Evolutionary conservation across 2,888 invertebrate species (phyloP).

Genomic region (Pediacus dermestoides): DNA sequence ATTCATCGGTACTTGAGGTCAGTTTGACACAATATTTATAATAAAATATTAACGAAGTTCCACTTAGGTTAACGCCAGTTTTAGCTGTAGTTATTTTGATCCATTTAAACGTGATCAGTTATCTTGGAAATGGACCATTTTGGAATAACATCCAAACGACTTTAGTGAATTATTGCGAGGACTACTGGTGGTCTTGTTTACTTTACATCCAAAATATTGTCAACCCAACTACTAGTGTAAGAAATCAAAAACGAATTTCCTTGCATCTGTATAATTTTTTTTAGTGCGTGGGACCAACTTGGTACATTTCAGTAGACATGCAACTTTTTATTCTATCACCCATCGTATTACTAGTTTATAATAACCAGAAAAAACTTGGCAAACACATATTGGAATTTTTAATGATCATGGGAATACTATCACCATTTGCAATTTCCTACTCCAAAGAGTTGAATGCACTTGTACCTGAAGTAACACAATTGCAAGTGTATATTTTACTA

Average conservation of each 20-base stretch:
- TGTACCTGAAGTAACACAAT: too few species aligned
- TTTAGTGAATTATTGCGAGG: conserved; percentile 39
- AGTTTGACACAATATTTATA: not conserved
- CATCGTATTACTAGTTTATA: too few species aligned
- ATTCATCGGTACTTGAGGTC: conserved; percentile 16
- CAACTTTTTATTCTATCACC: conserved; percentile 35
- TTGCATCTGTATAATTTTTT: too few species aligned
- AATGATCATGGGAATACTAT: not conserved
- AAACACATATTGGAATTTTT: not conserved
- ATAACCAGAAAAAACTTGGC: conserved; percentile 1
- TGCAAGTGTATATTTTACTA: too few species aligned
- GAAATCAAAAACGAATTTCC: too few species aligned
- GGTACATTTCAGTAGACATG: conserved; percentile 40
- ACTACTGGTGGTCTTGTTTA: conserved; percentile 52
- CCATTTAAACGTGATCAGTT: conserved; percentile 7
- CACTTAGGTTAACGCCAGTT: conserved; percentile 42
- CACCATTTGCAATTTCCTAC: conserved; percentile 11
- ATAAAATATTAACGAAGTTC: not conserved
- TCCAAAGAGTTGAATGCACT: conserved; percentile 5
- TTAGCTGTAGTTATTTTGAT: conserved; percentile 15
- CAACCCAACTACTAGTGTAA: too few species aligned
- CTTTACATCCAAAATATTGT: conserved; percentile 53
- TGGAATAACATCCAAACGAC: conserved; percentile 35
- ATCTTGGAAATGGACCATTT: conserved; percentile 28
- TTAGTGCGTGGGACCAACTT: too few species aligned